Evolutionary conservation across 2,888 invertebrate genomes (phyloP), one percentile per base, ranked within the genome.

Genomic region (Drosophila meridiana): DNA sequence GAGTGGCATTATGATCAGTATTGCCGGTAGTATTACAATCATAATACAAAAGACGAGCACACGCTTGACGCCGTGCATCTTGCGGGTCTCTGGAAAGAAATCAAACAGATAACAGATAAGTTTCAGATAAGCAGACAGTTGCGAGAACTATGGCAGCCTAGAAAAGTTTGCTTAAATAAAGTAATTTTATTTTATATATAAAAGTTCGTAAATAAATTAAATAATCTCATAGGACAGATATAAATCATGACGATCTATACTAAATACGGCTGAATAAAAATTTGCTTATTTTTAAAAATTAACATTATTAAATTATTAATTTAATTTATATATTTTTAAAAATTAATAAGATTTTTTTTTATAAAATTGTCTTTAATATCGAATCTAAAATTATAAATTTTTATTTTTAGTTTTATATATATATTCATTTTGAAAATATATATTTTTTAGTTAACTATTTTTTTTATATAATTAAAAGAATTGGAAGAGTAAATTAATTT

Each of bases 31-130:
- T 74, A 97, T 94, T 58, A 96, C 95, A 67, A 96, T 97, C 89
- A 97, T 93, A 59, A 96, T 92, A 92, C 97, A 97, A 92, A 97
- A 97, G 74, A 95, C 94, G 79, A 96, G 93, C 55, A 97, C 97
- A 91, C 97, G 94, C 91, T 95, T 96, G 77, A 96, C 95, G 87
- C 97, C 97, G 93, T 95, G 96, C 96, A 97, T 97, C 93, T 95
- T 96, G 92, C 94, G 94, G 84, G 94, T 94, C 94, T 95, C 96
- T 96, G 94, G 65, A 94, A 94, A 40, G 13, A 8, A 30, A 58
- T 20, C 20, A 52, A 52, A 26, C 11, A 61, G 40, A 70, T 30
- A 50, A 52, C 38, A 73, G 65, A 67, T 69, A 62, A 78, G 53
- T 43, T 42, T 48, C 4, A 50, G 52, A 62, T 75, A 64, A 68